Conservation (phyloP, 92 coral and sea anemone species). For the Virgularia gustaviana region DNA sequence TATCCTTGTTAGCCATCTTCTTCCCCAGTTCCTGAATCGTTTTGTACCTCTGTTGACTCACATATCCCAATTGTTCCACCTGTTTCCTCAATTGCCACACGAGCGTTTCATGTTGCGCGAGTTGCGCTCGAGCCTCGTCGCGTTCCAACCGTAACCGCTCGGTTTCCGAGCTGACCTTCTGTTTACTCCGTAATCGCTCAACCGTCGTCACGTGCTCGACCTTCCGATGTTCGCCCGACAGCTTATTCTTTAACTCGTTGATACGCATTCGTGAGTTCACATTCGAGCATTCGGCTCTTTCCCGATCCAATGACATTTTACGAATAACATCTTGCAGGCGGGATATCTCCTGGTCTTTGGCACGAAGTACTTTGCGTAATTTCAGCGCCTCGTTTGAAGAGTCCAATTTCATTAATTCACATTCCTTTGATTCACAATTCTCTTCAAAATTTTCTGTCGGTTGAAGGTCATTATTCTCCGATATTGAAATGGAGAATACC, state of each 20-base stretch:
- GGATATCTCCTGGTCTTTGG: conserved; percentile 66
- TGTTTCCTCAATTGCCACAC: conserved; percentile 56
- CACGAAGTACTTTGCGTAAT: conserved; percentile 65
- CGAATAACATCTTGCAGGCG: conserved; percentile 61
- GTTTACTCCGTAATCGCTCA: conserved; percentile 75
- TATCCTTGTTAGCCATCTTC: conserved; percentile 60
- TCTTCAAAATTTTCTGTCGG: neutral
- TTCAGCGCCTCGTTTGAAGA: conserved; percentile 30
- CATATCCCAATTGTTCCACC: conserved; percentile 35
- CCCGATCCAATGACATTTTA: conserved; percentile 70
- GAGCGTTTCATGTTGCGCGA: conserved; percentile 54
- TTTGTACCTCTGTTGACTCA: conserved; percentile 29
- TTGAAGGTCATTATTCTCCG: neutral
- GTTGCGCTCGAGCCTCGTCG: conserved; percentile 60
- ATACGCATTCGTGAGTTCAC: conserved; percentile 59
- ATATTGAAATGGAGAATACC: neutral
- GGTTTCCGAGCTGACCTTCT: conserved; percentile 76
- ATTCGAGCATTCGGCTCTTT: conserved; percentile 65
- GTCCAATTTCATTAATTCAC: conserved; percentile 36
- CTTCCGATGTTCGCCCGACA: conserved; percentile 58
- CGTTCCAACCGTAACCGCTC: conserved; percentile 76
- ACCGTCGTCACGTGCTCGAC: conserved; percentile 59
- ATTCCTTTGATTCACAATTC: conserved; percentile 23
- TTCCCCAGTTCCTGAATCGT: conserved; percentile 63
- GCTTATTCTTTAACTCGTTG: conserved; percentile 65